Percentiles rank a stretch among this genome's conserved stretches.
These are phyloP conservation scores for Tinea semifulvella DNA, from an alignment of 2,888 invertebrate species.

Conservation along the genomic window DNA sequence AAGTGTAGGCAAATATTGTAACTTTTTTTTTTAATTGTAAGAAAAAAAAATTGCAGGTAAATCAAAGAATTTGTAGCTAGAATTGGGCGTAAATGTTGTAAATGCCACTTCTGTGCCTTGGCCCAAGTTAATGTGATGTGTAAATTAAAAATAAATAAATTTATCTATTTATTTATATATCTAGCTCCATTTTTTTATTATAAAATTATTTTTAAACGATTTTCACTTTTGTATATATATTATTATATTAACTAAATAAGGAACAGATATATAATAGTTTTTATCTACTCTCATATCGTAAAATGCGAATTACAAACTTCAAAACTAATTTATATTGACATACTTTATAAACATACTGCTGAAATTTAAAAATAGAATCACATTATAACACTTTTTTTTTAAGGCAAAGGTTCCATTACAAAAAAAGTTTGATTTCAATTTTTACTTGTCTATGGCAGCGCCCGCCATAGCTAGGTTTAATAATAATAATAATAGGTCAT, in stretches of 20 bases:
- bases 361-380: too few relatives aligned
- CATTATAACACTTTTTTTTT: too few relatives aligned
- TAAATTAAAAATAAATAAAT: constrained; percentile 3
- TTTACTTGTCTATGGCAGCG: too few relatives aligned
- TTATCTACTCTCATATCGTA: too few relatives aligned
- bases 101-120: constrained; percentile 56
- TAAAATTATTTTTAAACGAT: neutral
- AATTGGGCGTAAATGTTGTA: neutral
- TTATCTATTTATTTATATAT: constrained; percentile 44
- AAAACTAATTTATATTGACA: too few relatives aligned
- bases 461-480: neutral
- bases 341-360: too few relatives aligned
- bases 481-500: neutral
- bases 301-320: too few relatives aligned
- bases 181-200: neutral
- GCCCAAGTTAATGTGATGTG: constrained; percentile 40
- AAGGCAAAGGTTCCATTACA: too few relatives aligned
- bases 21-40: neutral
- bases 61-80: constrained; percentile 1
- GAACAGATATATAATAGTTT: too few relatives aligned
- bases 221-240: constrained; percentile 5
- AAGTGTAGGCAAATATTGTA: too few relatives aligned
- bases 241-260: neutral
- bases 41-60: too few relatives aligned
- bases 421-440: too few relatives aligned